A percentile compares a stretch with the other conserved stretches of the same genome.
Evolutionary conservation across 2,113 vertebrate species (phyloP).

Genomic region (Enhydra lutris): DNA sequence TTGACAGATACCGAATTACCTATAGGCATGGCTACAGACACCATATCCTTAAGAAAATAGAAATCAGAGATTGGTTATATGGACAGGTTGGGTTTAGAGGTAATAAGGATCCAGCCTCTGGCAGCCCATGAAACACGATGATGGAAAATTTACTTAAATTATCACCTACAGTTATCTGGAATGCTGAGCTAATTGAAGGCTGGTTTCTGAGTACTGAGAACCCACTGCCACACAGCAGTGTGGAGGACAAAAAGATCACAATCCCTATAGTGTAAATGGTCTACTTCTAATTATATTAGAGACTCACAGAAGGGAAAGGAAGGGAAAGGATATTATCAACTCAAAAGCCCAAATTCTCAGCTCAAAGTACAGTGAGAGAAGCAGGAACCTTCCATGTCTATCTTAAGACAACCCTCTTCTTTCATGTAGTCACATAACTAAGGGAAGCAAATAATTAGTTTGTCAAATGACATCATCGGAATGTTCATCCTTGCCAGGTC

Average conservation of each 20-base stretch:
- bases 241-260: neutral
- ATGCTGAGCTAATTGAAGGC: neutral
- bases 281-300: neutral
- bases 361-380: neutral
- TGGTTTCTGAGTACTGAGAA: neutral
- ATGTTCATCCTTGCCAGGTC: neutral
- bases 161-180: neutral
- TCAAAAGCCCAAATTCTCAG: neutral
- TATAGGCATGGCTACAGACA: neutral
- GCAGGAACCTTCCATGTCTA: neutral
- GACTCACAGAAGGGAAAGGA: accelerated
- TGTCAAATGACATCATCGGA: neutral
- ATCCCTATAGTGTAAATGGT: neutral
- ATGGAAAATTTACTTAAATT: slow-evolving; percentile 7
- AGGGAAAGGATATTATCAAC: neutral
- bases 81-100: neutral
- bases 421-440: neutral
- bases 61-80: neutral
- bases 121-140: neutral
- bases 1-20: neutral
- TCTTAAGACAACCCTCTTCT: neutral
- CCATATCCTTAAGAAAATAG: neutral
- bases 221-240: neutral
- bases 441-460: neutral
- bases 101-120: neutral